Evolutionary conservation across 2,113 vertebrate genomes (phyloP), one percentile per base, ranked within the genome.

Genomic region (Pteronura brasiliensis): DNA sequence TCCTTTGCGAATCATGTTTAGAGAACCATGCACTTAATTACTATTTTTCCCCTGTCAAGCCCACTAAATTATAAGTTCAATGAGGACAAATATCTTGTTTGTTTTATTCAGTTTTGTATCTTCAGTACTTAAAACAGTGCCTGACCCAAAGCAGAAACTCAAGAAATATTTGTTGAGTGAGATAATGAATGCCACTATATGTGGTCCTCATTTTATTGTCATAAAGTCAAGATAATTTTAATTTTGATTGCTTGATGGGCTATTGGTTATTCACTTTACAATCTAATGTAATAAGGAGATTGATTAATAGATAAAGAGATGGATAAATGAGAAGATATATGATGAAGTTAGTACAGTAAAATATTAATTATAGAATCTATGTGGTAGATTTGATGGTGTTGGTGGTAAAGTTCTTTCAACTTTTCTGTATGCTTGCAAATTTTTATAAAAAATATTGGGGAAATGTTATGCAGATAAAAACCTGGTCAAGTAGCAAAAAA

Each of bases 151-250:
- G 57, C 47, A 95, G 23, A 42, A 90, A 87, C 13, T 80, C 21
- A 69, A 90, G 34, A 93, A 94, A 82, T 79, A 74, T 69, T 97
- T 93, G 49, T 49, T 92, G 29, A 90, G 57, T 92, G 25, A 82
- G 63, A 83, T 80, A 87, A 92, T 96, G n/a, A 96, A 72, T 1
- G 52, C 12, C n/a, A 76, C 14, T 88, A 2, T 55, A 47, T 61
- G 18, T 81, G 9, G 1, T 57, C 7, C 27, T 94, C 18, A 44
- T 31, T 96, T 96, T 93, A 71, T 88, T 92, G 69, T 83, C 13
- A 57, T 90, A 42, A 92, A 93, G 21, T 95, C 39, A 94, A 90
- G 52, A 59, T 88, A 82, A 88, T 89, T 96, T 92, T 72, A 93
- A 65, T 52, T 96, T 93, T 94, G 5, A 57, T 86, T 96, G 13